Base-by-base conservation (phyloP, 2,888 invertebrate species). In the Apotomis turbidana region DNA sequence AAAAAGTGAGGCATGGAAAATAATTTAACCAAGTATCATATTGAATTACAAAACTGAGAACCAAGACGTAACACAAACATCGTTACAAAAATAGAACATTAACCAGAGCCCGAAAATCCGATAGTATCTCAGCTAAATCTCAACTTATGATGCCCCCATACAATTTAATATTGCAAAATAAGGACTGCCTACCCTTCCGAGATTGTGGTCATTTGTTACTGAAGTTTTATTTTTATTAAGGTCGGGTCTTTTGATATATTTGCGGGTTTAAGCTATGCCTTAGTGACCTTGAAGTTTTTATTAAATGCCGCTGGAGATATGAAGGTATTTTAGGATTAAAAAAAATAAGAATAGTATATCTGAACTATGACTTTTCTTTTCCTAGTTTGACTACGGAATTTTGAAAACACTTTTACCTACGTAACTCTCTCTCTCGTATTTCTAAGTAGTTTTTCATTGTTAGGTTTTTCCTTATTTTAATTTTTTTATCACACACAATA, bases 171-270 rank as follows among this genome's bases (percentile, higher is more conserved):
- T 67, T 36, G 55, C 71, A 67, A 71, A 71, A 71, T 67, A 71
- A 67, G 71, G 71, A 46, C 54, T 54, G 70, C 70, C 70, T 63
- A 71, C 71, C 71, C 66, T 55, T 66, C 55, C 54, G 66, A 66
- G 71, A 71, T 67, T 71, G 71, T 71, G 71, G 71, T 67, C 71
- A 71, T 71, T 71, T 71, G 71, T 71, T 67, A 71, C 46, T 57
- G 59, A 54, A 71, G 49, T 71, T 71, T 71, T 71, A 71, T 67
- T 71, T 71, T 71, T 71, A 71, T 71, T 71, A 71, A 71, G 71
- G 66, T 67, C 51, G 60, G 55, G 60, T 4, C 55, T 70, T 71
- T 8, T 71, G 66, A 71, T 71, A 66, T 71, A 71, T 71, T 41
- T 66, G 15, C n/a, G 55, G 60, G 66, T 46, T 55, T 15, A 49